A percentile compares a stretch with the other conserved stretches of the same genome.
Evolutionary conservation across 2,888 invertebrate genomes (phyloP).

Genomic region (Pachydiplax longipennis): DNA sequence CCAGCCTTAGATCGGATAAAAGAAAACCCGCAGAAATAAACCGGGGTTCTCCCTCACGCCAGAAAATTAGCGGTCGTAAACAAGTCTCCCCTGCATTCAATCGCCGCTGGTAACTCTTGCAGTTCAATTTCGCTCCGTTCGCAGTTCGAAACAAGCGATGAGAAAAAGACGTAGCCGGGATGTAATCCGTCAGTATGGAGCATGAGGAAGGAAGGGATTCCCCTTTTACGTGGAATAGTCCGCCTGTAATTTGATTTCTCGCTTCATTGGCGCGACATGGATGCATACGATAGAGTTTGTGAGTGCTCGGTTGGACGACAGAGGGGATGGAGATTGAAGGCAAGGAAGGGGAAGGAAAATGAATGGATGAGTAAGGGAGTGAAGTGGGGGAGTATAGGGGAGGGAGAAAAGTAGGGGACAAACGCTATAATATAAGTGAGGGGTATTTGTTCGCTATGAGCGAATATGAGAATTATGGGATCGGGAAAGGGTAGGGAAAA

Average conservation of each 20-base stretch:
- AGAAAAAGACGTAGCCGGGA: neutral
- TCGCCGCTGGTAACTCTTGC: neutral
- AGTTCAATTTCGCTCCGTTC: neutral
- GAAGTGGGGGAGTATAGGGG: neutral
- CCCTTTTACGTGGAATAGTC: neutral
- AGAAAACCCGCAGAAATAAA: no score
- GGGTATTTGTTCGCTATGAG: neutral
- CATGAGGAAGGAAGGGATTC: neutral
- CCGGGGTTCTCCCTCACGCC: no score
- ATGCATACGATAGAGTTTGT: constrained; percentile 1
- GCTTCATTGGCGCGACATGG: neutral
- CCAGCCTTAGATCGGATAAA: no score
- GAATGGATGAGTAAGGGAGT: neutral
- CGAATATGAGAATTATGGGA: neutral
- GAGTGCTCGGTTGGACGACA: neutral
- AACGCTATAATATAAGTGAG: neutral
- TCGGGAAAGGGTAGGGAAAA: neutral
- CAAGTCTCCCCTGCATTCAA: neutral
- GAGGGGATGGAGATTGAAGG: neutral
- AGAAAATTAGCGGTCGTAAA: neutral
- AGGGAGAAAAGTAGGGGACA: neutral
- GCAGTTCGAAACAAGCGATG: neutral
- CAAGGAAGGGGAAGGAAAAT: neutral
- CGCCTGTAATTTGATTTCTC: neutral
- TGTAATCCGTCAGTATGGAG: neutral